Percentiles rank a stretch among this genome's conserved stretches.
phyloP scores from a whole-genome alignment of 2,797 vertebrate genomes.

The Taeniopygia guttata region DNA sequence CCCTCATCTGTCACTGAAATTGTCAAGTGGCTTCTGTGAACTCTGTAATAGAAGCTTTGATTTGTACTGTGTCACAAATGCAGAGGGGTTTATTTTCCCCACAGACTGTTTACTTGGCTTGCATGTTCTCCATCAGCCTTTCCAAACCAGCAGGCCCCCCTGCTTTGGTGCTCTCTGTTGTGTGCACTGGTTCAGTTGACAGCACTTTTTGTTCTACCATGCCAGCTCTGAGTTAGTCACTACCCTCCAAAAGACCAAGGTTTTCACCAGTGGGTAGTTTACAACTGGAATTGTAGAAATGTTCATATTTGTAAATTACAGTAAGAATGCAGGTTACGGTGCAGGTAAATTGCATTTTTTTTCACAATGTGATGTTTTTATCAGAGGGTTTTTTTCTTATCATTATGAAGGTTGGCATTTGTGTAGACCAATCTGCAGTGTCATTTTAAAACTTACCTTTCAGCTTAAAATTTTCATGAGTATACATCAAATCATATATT shows the following conservation, averaged over 20 bases:
- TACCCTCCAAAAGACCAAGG: not conserved
- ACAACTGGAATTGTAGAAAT: constrained; percentile 37
- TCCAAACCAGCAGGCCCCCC: not conserved
- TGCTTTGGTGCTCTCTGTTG: not conserved
- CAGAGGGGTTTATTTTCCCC: not conserved
- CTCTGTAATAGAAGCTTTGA: not conserved
- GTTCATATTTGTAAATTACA: constrained; percentile 38
- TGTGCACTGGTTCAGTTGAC: not conserved
- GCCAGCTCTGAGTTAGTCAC: not conserved
- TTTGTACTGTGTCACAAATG: not conserved
- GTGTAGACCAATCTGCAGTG: constrained; percentile 58
- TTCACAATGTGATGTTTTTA: constrained; percentile 37
- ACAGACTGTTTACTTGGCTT: not conserved
- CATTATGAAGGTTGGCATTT: constrained; percentile 40
- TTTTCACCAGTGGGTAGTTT: not conserved
- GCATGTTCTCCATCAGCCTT: not conserved
- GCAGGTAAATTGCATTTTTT: constrained; percentile 30
- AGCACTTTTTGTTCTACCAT: not conserved
- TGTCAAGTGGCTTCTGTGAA: not conserved
- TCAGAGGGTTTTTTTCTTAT: constrained; percentile 2
- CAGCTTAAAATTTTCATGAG: constrained; percentile 49
- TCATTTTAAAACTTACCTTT: constrained; percentile 60
- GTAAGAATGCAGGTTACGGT: not conserved
- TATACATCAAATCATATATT: constrained; percentile 49
- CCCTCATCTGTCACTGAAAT: not conserved